Percentiles rank a stretch among this genome's conserved stretches.
phyloP scores from a whole-genome alignment of 2,888 invertebrate species.

The Theodoxus fluviatilis region DNA sequence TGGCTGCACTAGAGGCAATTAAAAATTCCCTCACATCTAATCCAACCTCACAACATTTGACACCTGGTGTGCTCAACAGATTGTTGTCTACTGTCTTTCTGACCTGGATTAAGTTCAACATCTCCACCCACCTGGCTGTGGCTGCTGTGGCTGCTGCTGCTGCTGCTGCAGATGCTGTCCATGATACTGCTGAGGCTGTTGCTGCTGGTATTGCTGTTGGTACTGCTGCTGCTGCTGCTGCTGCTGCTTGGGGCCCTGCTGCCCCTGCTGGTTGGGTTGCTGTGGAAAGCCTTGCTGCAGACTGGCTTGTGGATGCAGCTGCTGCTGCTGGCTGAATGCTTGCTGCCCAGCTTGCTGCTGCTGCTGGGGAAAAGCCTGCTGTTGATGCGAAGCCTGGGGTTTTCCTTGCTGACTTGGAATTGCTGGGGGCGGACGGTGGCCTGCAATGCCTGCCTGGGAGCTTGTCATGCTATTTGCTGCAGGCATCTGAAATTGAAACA shows the following conservation, averaged over 20 bases:
- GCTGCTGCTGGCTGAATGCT: neutral
- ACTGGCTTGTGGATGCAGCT: slow-evolving; percentile 20
- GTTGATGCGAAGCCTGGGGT: slow-evolving; percentile 20
- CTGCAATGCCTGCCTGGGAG: too few species aligned
- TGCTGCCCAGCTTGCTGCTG: slow-evolving; percentile 6
- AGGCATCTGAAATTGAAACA: too few species aligned
- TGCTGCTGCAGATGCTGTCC: neutral
- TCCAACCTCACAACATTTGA: too few species aligned
- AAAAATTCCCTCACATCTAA: too few species aligned
- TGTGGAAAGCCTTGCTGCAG: slow-evolving; percentile 18
- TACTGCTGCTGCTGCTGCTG: slow-evolving; percentile 29
- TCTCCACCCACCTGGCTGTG: slow-evolving; percentile 1
- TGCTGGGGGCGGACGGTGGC: too few species aligned
- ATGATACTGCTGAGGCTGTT: neutral
- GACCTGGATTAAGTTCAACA: too few species aligned
- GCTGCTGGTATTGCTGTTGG: slow-evolving; percentile 24
- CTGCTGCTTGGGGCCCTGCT: slow-evolving; percentile 24
- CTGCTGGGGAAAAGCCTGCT: slow-evolving; percentile 20
- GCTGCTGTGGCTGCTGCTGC: slow-evolving; percentile 22
- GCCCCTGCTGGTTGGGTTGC: slow-evolving; percentile 15
- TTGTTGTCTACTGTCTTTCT: too few species aligned
- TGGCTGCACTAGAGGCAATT: too few species aligned
- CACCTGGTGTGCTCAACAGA: too few species aligned
- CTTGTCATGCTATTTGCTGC: too few species aligned
- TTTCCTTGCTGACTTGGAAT: neutral